These are phyloP conservation scores for Nasalis larvatus DNA, from an alignment of 2,113 vertebrate genomes.

Conservation along the genomic window DNA sequence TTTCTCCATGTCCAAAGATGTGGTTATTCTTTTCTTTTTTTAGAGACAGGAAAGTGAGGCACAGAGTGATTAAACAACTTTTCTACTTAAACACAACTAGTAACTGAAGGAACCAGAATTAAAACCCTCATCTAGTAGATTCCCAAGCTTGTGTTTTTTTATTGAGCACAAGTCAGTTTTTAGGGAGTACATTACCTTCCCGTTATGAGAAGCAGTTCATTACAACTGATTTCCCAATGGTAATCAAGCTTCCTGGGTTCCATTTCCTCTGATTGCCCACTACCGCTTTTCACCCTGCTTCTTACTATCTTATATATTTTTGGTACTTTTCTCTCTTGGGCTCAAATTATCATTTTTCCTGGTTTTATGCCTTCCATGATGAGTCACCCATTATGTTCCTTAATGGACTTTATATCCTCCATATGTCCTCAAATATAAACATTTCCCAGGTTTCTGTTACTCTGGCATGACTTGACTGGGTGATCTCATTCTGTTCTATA, in stretches of 20 bases:
- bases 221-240: not conserved
- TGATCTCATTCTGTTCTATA: not conserved
- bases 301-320: not conserved
- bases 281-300: not conserved
- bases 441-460: not conserved
- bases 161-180: not conserved
- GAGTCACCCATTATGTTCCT: not conserved
- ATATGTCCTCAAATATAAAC: not conserved
- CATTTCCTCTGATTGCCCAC: not conserved
- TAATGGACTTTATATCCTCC: not conserved
- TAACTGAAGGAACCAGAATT: not conserved
- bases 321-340: not conserved
- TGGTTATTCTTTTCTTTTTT: not conserved
- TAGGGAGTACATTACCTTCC: not conserved
- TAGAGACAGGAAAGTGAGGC: not conserved
- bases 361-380: not conserved
- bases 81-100: not conserved
- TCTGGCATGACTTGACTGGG: not conserved
- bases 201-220: not conserved
- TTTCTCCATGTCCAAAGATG: too few species aligned
- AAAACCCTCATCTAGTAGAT: not conserved
- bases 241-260: not conserved
- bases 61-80: not conserved
- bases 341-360: not conserved
- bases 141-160: not conserved